Base-by-base conservation (phyloP, 2,888 invertebrate species). In the Caenorhabditis sp. region DNA sequence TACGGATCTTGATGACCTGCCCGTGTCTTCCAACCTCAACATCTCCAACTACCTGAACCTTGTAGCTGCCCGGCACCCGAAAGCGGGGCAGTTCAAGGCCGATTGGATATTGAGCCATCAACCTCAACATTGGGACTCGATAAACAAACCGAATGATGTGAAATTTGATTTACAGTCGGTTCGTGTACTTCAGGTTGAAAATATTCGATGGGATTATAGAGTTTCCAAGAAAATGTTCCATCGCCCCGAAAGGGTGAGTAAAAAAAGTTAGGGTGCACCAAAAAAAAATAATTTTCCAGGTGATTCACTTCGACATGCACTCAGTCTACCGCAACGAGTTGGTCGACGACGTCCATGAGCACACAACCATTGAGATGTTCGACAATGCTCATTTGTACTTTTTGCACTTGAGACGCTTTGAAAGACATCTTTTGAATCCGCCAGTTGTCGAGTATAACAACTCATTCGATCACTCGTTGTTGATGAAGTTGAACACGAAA, bases 171-270 rank as follows among this genome's bases (percentile, higher is more conserved):
- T 84, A 2, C 68, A 72, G 22, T 40, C 74, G 0, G 79, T 81
- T 3, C 15, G 68, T 26, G 72, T 84, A 1, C 28, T 84, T 5
- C 32, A 81, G 35, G 28, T 65, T 2, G 71, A 76, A 1, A 79
- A 58, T 55, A 77, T 84, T 22, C 69, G 84, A 22, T 84, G 71
- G 70, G 84, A 84, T 22, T 85, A 85, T 50, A 11, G 83, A 22
- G 80, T 84, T 13, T 85, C 84, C 18, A 82, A 82, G 44, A 85
- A 85, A 40, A 82, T 85, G 60, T 82, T 84, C 11, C 85, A 85
- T 22, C 35, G 85, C 44, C 85, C 85, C 18, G 85, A 85, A 15
- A 78, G 85, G 55, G 85, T 85, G 28, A 1, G 64, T 68, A n/a
- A n/a, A n/a, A n/a, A n/a, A n/a, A n/a, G n/a, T n/a, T n/a, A n/a